Evolutionary conservation across 2,888 invertebrate species (phyloP).

Genomic region (Caenorhabditis doughertyi): DNA sequence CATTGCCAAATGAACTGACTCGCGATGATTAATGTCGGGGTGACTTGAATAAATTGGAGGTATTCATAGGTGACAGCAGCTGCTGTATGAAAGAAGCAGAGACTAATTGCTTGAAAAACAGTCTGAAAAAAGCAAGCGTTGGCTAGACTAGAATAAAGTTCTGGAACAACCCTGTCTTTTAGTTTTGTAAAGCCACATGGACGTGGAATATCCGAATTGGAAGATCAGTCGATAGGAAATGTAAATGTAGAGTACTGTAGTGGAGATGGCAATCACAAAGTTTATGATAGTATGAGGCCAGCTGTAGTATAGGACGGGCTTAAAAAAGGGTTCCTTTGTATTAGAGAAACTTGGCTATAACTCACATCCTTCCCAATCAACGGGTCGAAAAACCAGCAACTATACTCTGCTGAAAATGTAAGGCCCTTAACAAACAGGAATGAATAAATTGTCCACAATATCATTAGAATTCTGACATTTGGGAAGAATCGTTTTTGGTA

Average conservation of each 20-base stretch:
- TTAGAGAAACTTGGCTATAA: neutral
- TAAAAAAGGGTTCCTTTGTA: neutral
- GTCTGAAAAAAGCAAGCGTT: neutral
- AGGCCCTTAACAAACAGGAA: neutral
- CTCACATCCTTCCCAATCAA: constrained; percentile 30
- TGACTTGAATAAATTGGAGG: constrained; percentile 1
- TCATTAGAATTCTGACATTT: neutral
- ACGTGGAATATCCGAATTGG: neutral
- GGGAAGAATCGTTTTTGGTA: neutral
- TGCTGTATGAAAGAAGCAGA: constrained; percentile 10
- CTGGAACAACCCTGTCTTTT: neutral
- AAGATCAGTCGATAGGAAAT: neutral
- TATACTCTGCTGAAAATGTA: constrained; percentile 13
- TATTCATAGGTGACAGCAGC: constrained; percentile 10
- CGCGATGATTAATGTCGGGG: neutral
- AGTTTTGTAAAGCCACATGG: constrained; percentile 1
- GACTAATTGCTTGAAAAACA: neutral
- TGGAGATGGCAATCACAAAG: neutral
- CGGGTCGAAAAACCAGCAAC: constrained; percentile 43
- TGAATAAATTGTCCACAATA: constrained; percentile 1
- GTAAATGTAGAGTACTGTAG: neutral
- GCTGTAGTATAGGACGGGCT: neutral
- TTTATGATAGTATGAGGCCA: neutral
- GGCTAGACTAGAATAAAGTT: neutral
- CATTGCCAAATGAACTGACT: constrained; percentile 7